Conservation (phyloP, 2,113 vertebrate species). For the Tretioscincus oriximinensis region DNA sequence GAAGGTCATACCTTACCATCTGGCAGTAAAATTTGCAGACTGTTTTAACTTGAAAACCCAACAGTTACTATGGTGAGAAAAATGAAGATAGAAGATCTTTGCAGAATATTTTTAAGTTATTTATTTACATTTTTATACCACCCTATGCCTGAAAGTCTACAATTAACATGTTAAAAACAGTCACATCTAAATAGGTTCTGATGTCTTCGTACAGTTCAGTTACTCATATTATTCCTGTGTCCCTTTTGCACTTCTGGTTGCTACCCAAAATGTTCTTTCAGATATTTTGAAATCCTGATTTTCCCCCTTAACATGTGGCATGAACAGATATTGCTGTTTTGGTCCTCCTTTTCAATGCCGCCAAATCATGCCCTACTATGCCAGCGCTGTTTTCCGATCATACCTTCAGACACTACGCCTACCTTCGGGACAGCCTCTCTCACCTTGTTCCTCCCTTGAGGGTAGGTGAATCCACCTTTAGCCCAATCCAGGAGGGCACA, state of each 20-base stretch:
- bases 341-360: conserved; percentile 96
- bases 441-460: conserved; percentile 91
- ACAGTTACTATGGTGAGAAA: too few species aligned
- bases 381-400: conserved; percentile 95
- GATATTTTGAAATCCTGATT: neutral
- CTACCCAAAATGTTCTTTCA: neutral
- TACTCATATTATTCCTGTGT: neutral
- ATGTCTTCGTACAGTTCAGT: neutral
- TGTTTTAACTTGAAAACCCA: too few species aligned
- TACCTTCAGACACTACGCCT: conserved; percentile 94
- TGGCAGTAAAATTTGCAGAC: too few species aligned
- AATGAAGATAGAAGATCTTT: too few species aligned
- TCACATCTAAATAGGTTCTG: neutral
- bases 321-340: conserved; percentile 91
- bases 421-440: conserved; percentile 94
- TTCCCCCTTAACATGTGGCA: conserved; percentile 56
- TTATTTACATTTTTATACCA: too few species aligned
- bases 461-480: conserved; percentile 68
- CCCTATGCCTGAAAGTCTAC: too few species aligned
- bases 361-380: conserved; percentile 94
- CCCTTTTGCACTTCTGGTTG: neutral
- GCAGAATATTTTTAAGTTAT: too few species aligned
- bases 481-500: neutral
- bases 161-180: too few species aligned
- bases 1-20: too few species aligned